Percentiles rank a stretch among this genome's conserved stretches.
Evolutionary conservation across 2,113 vertebrate genomes (phyloP).

Genomic region (Pitta sordida): DNA sequence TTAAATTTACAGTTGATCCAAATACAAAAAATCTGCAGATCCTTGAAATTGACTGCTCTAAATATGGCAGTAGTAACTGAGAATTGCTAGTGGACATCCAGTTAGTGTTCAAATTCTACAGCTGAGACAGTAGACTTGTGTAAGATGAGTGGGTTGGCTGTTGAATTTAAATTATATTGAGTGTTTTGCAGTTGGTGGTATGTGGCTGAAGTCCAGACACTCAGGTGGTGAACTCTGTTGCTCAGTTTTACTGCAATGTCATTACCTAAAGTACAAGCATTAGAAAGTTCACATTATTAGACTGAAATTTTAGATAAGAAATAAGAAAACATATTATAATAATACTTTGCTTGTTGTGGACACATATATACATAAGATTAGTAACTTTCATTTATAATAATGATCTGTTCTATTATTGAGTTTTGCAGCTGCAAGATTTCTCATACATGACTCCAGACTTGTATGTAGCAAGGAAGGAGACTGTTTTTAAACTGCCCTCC

Average conservation of each 20-base stretch:
- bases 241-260: not conserved
- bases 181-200: not conserved
- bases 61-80: not conserved
- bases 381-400: not conserved
- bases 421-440: not conserved
- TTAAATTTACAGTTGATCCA: not conserved
- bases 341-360: not conserved
- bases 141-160: not conserved
- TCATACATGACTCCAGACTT: not conserved
- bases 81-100: not conserved
- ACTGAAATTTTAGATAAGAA: not conserved
- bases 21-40: not conserved
- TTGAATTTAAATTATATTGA: not conserved
- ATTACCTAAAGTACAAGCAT: not conserved
- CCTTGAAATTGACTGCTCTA: not conserved
- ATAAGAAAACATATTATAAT: not conserved
- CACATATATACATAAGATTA: not conserved
- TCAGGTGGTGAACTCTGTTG: not conserved
- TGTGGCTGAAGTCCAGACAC: not conserved
- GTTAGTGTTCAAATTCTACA: not conserved
- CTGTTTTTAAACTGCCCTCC: not conserved
- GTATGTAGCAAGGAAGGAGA: not conserved
- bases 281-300: not conserved
- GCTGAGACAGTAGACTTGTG: not conserved
- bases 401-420: not conserved